These are phyloP conservation scores for Microchirus variegatus DNA, from an alignment of 2,797 vertebrate species.

Conservation along the genomic window DNA sequence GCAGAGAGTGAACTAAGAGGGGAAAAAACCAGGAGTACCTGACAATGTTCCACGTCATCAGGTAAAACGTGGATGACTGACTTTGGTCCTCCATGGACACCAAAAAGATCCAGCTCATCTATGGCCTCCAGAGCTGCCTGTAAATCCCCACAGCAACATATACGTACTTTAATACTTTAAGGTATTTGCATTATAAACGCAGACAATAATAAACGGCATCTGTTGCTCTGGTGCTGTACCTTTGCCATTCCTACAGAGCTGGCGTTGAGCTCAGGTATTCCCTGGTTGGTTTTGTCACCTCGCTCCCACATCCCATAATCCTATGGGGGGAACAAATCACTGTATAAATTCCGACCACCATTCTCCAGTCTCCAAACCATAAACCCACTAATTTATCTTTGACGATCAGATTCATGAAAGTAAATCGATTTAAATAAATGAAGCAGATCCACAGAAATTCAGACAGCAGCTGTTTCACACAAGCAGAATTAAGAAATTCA, in stretches of 20 bases:
- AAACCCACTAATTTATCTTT: neutral
- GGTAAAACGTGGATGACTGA: slow-evolving; percentile 98
- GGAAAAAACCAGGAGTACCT: slow-evolving; percentile 79
- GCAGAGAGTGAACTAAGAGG: neutral
- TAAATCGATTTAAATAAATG: neutral
- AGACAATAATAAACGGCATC: neutral
- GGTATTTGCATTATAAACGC: neutral
- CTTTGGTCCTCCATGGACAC: slow-evolving; percentile 92
- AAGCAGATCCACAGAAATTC: neutral
- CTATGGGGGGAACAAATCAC: slow-evolving; percentile 64
- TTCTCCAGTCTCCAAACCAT: neutral
- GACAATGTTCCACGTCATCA: slow-evolving; percentile 97
- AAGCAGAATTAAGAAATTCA: too few relatives aligned
- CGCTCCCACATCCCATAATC: slow-evolving; percentile 99
- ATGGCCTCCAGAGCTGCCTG: slow-evolving; percentile 98
- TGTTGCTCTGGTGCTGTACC: slow-evolving; percentile 79
- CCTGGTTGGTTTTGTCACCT: slow-evolving; percentile 98
- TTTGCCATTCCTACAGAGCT: slow-evolving; percentile 99
- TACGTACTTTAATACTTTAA: neutral
- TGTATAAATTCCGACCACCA: neutral
- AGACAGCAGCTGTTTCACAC: too few relatives aligned
- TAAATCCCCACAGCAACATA: neutral
- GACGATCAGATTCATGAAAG: neutral
- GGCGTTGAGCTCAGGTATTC: slow-evolving; percentile 95
- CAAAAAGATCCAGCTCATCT: slow-evolving; percentile 97